These are phyloP conservation scores for Zaprionus lineosus DNA, from an alignment of 2,888 invertebrate genomes.

Conservation along the genomic window DNA sequence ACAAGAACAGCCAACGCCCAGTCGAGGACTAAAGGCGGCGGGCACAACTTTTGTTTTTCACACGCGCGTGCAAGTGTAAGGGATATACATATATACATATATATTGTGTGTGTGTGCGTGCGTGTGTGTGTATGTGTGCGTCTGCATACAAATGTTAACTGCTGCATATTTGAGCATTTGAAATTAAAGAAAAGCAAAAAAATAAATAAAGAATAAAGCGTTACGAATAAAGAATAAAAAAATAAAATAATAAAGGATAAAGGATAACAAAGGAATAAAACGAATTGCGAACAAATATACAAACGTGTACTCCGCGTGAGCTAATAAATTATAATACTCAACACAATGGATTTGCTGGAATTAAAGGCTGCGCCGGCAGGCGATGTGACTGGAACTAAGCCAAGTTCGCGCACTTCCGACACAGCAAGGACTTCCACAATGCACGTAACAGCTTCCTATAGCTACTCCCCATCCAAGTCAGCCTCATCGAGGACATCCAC, in stretches of 20 bases:
- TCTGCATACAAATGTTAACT: slow-evolving; percentile 35
- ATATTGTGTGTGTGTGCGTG: slow-evolving; percentile 8
- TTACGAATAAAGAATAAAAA: no score
- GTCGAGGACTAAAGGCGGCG: slow-evolving; percentile 24
- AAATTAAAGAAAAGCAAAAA: slow-evolving; percentile 67
- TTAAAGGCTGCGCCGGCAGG: slow-evolving; percentile 43
- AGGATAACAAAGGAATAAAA: no score
- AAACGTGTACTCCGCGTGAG: slow-evolving; percentile 16
- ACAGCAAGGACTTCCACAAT: slow-evolving; percentile 66
- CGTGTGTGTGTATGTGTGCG: slow-evolving; percentile 6
- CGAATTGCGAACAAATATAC: slow-evolving; percentile 17
- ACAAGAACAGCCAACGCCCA: slow-evolving; percentile 12
- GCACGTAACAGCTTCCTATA: slow-evolving; percentile 60
- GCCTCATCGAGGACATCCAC: no score
- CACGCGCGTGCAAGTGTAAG: slow-evolving; percentile 18
- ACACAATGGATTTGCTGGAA: slow-evolving; percentile 72
- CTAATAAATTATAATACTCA: slow-evolving; percentile 51
- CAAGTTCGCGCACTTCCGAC: slow-evolving; percentile 37
- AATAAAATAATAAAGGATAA: slow-evolving; percentile 15
- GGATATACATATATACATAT: no score
- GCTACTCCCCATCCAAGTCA: no score
- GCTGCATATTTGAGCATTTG: slow-evolving; percentile 53
- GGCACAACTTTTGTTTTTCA: slow-evolving; percentile 28
- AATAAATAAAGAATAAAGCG: no score
- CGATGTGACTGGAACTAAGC: slow-evolving; percentile 33